phyloP scores from a whole-genome alignment of 2,888 invertebrate species.

The Agrotis exclamationis region DNA sequence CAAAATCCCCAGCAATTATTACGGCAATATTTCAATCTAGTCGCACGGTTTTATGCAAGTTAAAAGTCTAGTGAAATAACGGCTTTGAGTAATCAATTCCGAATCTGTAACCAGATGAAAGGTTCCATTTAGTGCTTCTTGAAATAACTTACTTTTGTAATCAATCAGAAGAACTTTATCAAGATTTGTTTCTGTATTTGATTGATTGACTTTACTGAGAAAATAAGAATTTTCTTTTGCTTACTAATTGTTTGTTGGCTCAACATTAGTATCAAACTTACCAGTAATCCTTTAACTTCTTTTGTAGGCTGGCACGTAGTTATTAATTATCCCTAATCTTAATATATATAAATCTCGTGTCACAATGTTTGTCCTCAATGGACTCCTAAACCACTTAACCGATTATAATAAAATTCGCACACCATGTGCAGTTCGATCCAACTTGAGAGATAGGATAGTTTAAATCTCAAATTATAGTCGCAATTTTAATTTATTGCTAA shows the following conservation, averaged over 20 bases:
- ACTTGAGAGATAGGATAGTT: too few species aligned
- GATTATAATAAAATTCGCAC: too few species aligned
- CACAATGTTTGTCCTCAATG: too few species aligned
- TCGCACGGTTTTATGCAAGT: neutral
- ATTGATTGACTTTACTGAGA: constrained; percentile 28
- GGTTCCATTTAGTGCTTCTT: neutral
- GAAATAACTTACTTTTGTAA: constrained; percentile 26
- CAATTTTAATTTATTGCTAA: too few species aligned
- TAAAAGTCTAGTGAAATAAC: neutral
- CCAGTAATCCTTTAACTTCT: neutral
- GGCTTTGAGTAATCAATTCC: neutral
- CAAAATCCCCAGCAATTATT: neutral
- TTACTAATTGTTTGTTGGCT: constrained; percentile 12
- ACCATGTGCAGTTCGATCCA: too few species aligned
- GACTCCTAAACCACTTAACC: too few species aligned
- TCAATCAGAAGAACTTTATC: constrained; percentile 34
- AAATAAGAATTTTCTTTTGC: neutral
- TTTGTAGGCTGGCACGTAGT: too few species aligned
- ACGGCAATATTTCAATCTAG: neutral
- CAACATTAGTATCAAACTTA: neutral
- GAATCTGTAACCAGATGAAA: neutral
- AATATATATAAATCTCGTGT: too few species aligned
- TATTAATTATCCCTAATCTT: too few species aligned
- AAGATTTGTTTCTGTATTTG: constrained; percentile 28
- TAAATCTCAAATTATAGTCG: too few species aligned